These are phyloP conservation scores for Sialis lutaria DNA, from an alignment of 2,888 invertebrate genomes.

Conservation along the genomic window DNA sequence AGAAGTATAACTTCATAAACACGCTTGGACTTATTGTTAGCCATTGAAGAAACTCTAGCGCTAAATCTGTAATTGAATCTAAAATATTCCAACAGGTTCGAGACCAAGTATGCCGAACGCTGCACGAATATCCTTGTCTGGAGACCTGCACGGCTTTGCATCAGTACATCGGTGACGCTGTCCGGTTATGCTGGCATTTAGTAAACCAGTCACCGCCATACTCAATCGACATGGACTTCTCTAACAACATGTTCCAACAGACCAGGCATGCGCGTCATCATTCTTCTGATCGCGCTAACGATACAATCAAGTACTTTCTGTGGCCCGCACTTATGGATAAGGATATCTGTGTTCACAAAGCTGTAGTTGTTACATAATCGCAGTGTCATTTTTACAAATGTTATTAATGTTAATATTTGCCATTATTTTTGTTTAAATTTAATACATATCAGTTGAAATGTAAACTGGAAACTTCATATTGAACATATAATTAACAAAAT, in stretches of 20 bases:
- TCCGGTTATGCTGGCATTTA: conserved; percentile 75
- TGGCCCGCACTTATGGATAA: conserved; percentile 76
- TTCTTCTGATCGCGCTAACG: conserved; percentile 52
- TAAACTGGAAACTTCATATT: too few species aligned
- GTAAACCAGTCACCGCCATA: conserved; percentile 54
- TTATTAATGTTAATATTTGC: not conserved
- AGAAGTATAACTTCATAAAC: too few species aligned
- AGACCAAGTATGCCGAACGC: conserved; percentile 53
- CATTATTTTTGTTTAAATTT: not conserved
- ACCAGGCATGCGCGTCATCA: conserved; percentile 69
- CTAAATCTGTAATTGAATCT: too few species aligned
- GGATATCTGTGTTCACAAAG: conserved; percentile 64
- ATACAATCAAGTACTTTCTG: conserved; percentile 61
- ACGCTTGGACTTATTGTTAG: too few species aligned
- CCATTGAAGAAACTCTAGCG: too few species aligned
- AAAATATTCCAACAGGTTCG: not conserved
- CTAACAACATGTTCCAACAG: conserved; percentile 41
- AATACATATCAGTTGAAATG: too few species aligned
- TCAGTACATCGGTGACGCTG: conserved; percentile 65
- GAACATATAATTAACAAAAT: too few species aligned
- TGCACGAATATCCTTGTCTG: conserved; percentile 86
- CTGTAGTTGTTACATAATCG: conserved; percentile 61
- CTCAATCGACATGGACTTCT: conserved; percentile 49
- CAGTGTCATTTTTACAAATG: not conserved
- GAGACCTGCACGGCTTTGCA: conserved; percentile 59